Base-by-base conservation (phyloP, 2,888 invertebrate species). In the Harpalus rubripes region DNA sequence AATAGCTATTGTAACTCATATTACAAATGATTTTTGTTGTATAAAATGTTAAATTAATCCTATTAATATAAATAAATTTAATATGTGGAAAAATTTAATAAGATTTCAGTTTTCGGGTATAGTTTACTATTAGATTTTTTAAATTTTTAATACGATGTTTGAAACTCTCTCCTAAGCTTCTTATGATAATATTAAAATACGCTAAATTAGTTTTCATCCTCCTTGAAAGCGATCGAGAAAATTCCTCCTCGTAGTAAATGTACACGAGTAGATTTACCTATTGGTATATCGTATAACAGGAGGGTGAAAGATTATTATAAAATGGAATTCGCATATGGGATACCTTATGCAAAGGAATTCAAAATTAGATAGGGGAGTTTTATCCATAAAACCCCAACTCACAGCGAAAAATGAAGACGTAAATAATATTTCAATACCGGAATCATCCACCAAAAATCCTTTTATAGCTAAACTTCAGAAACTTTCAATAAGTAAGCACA, bases 271-370 rank as follows among this genome's bases (percentile, higher is more conserved):
- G 41, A 44, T 52, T 78, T 78, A 58, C 44, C 56, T 78, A 26
- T 44, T 18, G 32, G 7, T 22, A 44, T 78, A 78, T 26, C 41
- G 15, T n/a, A 26, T 78, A 58, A 78, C 58, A 22, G 26, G 58
- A 26, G 18, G 78, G 58, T 18, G 44, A 10, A 18, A 81, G 80
- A 81, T 81, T 81, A 81, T 81, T 81, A 63, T 76, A 63, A 63
- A 81, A 81, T 63, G 80, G 63, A 81, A 81, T 81, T 81, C 63
- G 63, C 59, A 59, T 39, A 63, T 63, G 80, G 61, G 63, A 39
- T 81, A 61, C 41, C 44, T 63, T 81, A 5, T 44, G 18, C 16
- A 79, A 59, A 79, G 80, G 80, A 81, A 81, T 81, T 58, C 59
- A 76, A 76, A 76, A 79, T 81, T 39, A 63, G 63, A 44, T 59